Conservation (phyloP, 2,888 invertebrate species). For the Merodon equestris region DNA sequence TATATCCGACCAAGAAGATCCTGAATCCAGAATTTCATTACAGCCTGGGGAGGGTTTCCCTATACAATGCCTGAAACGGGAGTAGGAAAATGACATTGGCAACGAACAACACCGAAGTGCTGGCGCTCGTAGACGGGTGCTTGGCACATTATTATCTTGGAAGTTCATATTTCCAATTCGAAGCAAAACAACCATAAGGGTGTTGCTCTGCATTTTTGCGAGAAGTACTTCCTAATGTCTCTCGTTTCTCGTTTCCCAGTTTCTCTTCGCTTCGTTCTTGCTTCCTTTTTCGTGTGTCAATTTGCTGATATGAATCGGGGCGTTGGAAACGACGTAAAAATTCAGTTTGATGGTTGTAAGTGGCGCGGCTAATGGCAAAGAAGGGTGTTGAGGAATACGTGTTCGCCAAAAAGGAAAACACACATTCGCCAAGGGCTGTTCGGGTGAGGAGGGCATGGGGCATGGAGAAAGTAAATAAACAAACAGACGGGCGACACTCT, state of each 20-base stretch:
- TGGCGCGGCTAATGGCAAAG: slow-evolving; percentile 40
- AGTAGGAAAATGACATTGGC: slow-evolving; percentile 17
- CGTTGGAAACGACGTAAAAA: slow-evolving; percentile 64
- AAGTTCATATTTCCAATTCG: slow-evolving; percentile 54
- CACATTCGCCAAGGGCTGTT: neutral
- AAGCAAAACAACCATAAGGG: slow-evolving; percentile 16
- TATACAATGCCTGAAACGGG: neutral
- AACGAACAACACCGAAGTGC: slow-evolving; percentile 49
- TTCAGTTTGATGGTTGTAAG: slow-evolving; percentile 63
- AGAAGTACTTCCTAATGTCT: too few relatives aligned
- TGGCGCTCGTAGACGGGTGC: slow-evolving; percentile 61
- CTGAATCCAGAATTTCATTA: slow-evolving; percentile 48
- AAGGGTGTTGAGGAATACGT: slow-evolving; percentile 23
- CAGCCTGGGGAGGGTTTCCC: slow-evolving; percentile 3
- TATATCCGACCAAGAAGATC: slow-evolving; percentile 37
- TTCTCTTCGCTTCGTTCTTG: neutral
- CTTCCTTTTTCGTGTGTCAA: slow-evolving; percentile 46
- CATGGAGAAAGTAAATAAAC: slow-evolving; percentile 39
- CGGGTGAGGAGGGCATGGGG: neutral
- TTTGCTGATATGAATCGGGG: slow-evolving; percentile 57
- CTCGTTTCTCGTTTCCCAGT: too few relatives aligned
- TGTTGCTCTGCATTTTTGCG: slow-evolving; percentile 33
- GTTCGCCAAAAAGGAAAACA: slow-evolving; percentile 35
- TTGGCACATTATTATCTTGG: slow-evolving; percentile 66
- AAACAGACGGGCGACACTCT: slow-evolving; percentile 58